Evolutionary conservation across 2,888 invertebrate species (phyloP).

Genomic region (Cephus pygmeus): DNA sequence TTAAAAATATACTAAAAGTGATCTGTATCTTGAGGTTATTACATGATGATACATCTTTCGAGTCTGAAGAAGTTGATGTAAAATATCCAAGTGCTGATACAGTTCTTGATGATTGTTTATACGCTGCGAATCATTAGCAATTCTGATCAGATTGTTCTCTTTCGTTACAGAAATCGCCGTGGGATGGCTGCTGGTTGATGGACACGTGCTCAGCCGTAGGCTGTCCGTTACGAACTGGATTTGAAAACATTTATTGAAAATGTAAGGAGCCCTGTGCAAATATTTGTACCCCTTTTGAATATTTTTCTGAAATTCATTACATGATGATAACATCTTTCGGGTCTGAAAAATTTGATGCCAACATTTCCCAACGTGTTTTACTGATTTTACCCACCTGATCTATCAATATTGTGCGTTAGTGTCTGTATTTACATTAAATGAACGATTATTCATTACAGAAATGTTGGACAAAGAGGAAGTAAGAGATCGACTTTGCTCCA

Average conservation of each 20-base stretch:
- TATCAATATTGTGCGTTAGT: too few species aligned
- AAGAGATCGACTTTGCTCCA: background rate
- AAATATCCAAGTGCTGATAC: conserved; percentile 32
- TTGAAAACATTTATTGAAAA: too few species aligned
- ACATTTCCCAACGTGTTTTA: conserved; percentile 36
- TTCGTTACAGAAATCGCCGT: too few species aligned
- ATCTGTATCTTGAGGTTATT: conserved; percentile 8
- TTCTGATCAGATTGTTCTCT: too few species aligned
- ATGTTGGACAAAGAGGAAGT: background rate
- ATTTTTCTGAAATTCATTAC: conserved; percentile 11
- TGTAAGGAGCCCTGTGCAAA: too few species aligned
- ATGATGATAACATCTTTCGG: conserved; percentile 51
- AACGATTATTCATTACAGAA: background rate
- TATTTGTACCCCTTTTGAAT: conserved; percentile 4
- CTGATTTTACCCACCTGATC: background rate
- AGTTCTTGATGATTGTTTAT: background rate
- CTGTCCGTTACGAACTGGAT: too few species aligned
- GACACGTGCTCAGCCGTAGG: too few species aligned
- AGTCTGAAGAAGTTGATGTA: conserved; percentile 50
- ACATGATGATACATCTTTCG: conserved; percentile 50
- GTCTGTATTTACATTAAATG: too few species aligned
- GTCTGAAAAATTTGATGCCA: conserved; percentile 49
- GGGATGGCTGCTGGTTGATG: too few species aligned
- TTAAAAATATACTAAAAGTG: conserved; percentile 20
- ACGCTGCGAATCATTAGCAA: too few species aligned